Percentiles rank a stretch among this genome's conserved stretches.
Evolutionary conservation across 2,888 invertebrate species (phyloP).

Genomic region (Thera britannica): DNA sequence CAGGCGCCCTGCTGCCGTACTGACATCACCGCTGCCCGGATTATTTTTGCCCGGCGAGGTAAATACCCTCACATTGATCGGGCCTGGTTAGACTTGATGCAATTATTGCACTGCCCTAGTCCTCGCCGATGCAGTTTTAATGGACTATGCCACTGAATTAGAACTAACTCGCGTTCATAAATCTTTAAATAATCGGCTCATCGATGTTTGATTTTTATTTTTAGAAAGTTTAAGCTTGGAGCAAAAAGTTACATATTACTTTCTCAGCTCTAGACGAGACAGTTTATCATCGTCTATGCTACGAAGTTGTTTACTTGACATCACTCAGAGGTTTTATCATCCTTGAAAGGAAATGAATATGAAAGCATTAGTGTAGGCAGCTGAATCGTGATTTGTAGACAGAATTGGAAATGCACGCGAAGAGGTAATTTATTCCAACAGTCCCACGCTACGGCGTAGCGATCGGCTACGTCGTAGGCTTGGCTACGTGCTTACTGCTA

Average conservation of each 20-base stretch:
- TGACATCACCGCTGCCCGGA: conserved; percentile 83
- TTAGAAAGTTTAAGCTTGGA: conserved; percentile 13
- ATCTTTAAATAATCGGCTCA: not conserved
- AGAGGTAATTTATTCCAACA: conserved; percentile 30
- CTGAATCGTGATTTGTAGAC: conserved; percentile 19
- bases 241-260: conserved; percentile 10
- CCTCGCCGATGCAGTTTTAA: conserved; percentile 69
- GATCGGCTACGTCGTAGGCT: conserved; percentile 21
- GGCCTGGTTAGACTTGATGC: conserved; percentile 82
- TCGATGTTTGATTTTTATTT: not conserved
- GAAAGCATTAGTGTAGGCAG: conserved; percentile 22
- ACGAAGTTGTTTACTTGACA: conserved; percentile 18
- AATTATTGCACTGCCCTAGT: conserved; percentile 83
- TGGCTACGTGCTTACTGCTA: conserved; percentile 21
- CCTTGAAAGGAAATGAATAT: conserved; percentile 12
- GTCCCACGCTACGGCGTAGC: conserved; percentile 25
- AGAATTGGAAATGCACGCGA: conserved; percentile 24
- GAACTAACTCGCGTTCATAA: not conserved
- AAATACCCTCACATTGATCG: conserved; percentile 85
- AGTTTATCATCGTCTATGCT: conserved; percentile 15
- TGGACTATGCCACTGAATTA: conserved; percentile 45
- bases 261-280: conserved; percentile 19
- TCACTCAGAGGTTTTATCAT: conserved; percentile 1
- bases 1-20: conserved; percentile 56
- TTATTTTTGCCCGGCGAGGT: conserved; percentile 84